Evolutionary conservation across 2,888 invertebrate genomes (phyloP), one percentile per base, ranked within the genome.

Genomic region (Aphodius sticticus): DNA sequence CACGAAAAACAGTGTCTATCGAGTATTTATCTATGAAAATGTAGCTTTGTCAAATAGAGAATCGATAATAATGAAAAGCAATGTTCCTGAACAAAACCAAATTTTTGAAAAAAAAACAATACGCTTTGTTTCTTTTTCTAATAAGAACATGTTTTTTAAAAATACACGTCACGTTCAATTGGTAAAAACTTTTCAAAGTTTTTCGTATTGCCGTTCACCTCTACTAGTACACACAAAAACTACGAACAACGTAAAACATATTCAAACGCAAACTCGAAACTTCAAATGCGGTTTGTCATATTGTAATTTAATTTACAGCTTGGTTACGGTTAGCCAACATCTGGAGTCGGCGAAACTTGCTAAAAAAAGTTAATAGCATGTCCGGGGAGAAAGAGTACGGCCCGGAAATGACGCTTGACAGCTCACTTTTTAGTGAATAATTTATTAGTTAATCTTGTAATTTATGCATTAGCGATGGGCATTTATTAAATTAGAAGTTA

Each of bases 361-460:
- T 53, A 12, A 53, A 53, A 38, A 53, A 53, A 53, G 53, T 53
- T 53, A 53, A 53, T 53, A 9, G 53, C 7, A 53, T 53, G 53
- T 53, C 6, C 53, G 7, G 53, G 53, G 53, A 53, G 26, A 26
- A 26, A 26, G 53, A 53, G 53, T 53, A 53, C 53, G 53, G 53
- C 7, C 9, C 53, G 53, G 53, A 53, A 53, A 53, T 53, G 53
- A 53, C 53, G 12, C 7, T 7, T 53, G 53, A 53, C 53, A 53
- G 53, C 53, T 53, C 53, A 53, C 53, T 53, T 53, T 53, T 53
- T 53, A 53, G 53, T 12, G 53, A 53, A 53, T 53, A 53, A 53
- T 53, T 53, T 53, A 53, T 53, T 53, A 53, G 53, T 53, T 53
- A 53, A 53, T 53, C 53, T 53, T 53, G 53, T 53, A 53, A 53